Evolutionary conservation across 2,113 vertebrate genomes (phyloP).

Genomic region (Rynchops niger): DNA sequence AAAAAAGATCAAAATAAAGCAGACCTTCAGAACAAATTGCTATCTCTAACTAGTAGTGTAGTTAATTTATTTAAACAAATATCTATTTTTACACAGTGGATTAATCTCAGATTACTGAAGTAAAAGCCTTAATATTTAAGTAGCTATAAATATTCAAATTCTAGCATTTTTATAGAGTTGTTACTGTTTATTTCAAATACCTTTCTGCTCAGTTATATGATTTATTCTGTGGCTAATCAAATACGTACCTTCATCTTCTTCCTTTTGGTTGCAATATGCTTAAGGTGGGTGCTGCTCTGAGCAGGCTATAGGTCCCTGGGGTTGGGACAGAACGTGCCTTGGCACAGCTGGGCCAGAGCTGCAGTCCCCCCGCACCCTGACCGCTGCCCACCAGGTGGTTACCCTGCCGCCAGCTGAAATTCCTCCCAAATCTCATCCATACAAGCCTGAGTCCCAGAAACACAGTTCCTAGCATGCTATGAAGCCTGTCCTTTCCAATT

Average conservation of each 20-base stretch:
- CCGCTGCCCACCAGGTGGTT: not conserved
- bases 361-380: not conserved
- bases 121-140: not conserved
- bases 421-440: not conserved
- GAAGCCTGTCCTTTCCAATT: not conserved
- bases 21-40: not conserved
- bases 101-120: not conserved
- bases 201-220: not conserved
- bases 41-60: not conserved
- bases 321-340: not conserved
- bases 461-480: not conserved
- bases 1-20: slow-evolving; percentile 33
- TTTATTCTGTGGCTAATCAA: not conserved
- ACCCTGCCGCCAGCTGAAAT: not conserved
- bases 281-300: not conserved
- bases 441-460: not conserved
- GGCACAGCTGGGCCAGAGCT: not conserved
- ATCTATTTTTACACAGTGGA: not conserved
- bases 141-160: not conserved
- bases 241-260: not conserved
- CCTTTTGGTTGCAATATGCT: accelerated
- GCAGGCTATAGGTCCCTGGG: not conserved
- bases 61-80: slow-evolving; percentile 11
- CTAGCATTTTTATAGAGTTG: not conserved
- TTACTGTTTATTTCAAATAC: not conserved